These are phyloP conservation scores for Pyrocephalus nanus DNA, from an alignment of 2,797 vertebrate species.

Conservation along the genomic window DNA sequence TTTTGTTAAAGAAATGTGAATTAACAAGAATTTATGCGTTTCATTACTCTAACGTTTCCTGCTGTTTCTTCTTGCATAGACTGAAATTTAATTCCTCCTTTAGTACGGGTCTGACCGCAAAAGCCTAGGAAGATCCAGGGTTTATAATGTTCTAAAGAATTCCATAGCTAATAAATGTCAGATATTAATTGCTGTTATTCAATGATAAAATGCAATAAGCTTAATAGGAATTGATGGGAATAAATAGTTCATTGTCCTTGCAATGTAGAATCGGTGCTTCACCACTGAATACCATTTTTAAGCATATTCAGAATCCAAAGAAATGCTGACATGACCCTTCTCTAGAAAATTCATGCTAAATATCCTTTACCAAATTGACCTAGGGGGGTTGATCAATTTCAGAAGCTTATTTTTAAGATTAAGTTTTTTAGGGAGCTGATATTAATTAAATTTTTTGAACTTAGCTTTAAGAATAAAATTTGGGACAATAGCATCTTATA, in stretches of 20 bases:
- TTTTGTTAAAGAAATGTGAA: background rate
- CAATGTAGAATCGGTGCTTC: background rate
- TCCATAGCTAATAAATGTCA: background rate
- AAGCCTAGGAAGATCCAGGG: background rate
- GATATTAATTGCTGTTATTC: background rate
- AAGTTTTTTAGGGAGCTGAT: conserved; percentile 30
- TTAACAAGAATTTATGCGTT: background rate
- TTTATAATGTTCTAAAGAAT: background rate
- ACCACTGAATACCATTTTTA: background rate
- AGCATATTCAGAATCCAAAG: background rate
- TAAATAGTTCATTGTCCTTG: background rate
- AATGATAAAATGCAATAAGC: background rate
- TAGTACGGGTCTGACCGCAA: background rate
- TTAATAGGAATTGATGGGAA: background rate
- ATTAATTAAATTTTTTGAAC: conserved; percentile 43
- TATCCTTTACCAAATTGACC: conserved; percentile 20
- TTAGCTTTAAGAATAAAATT: conserved; percentile 19
- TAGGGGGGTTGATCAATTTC: background rate
- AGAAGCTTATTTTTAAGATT: conserved; percentile 45
- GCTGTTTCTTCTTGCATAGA: background rate
- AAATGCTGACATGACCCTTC: background rate
- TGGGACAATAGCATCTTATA: background rate
- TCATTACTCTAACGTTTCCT: background rate
- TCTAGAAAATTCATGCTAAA: background rate
- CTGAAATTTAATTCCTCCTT: background rate